Conservation (phyloP, 2,888 invertebrate species). For the Maniola hyperantus region DNA sequence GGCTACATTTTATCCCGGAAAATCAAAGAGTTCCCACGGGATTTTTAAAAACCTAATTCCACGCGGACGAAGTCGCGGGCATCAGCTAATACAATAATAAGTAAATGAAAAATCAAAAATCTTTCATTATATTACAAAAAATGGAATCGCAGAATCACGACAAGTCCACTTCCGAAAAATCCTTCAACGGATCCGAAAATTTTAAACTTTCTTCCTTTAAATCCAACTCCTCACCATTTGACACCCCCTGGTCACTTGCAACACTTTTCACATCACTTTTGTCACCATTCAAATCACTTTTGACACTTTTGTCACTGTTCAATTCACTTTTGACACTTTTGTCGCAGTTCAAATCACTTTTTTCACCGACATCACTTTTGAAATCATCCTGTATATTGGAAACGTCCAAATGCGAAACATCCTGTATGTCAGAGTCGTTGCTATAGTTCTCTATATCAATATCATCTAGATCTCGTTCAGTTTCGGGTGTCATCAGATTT, state of each 20-base stretch:
- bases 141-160: slow-evolving; percentile 62
- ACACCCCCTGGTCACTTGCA: not conserved
- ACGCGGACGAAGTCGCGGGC: no score
- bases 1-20: no score
- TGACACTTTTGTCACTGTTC: slow-evolving; percentile 9
- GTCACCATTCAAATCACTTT: slow-evolving; percentile 31
- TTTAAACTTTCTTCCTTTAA: slow-evolving; percentile 37
- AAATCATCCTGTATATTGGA: slow-evolving; percentile 17
- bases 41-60: no score
- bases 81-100: not conserved
- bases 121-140: slow-evolving; percentile 52
- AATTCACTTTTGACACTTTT: slow-evolving; percentile 17
- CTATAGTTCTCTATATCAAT: slow-evolving; percentile 47
- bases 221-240: slow-evolving; percentile 33
- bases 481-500: slow-evolving; percentile 53
- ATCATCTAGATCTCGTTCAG: slow-evolving; percentile 61
- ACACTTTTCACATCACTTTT: not conserved
- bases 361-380: slow-evolving; percentile 12
- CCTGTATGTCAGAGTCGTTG: slow-evolving; percentile 43
- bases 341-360: not conserved
- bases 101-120: slow-evolving; percentile 22
- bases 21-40: no score
- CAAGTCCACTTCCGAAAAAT: slow-evolving; percentile 65
- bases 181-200: slow-evolving; percentile 56
- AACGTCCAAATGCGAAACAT: slow-evolving; percentile 20